Conservation (phyloP, 1,140 invertebrate genomes). For the Orussus abietinus region DNA sequence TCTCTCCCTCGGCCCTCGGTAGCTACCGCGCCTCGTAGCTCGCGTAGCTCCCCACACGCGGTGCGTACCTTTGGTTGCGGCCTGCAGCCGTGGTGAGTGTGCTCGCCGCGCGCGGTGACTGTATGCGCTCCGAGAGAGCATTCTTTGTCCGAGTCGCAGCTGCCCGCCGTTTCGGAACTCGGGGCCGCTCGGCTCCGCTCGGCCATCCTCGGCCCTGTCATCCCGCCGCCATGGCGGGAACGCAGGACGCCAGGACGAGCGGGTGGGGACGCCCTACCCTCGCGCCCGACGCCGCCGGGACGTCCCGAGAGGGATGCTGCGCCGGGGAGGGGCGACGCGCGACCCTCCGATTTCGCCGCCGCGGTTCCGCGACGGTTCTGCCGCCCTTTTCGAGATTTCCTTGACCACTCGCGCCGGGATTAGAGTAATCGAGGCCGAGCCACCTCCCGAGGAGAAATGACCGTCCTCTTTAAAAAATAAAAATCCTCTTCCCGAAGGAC, state of each 20-base stretch:
- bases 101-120: slow-evolving; percentile 49
- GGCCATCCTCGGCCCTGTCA: slow-evolving; percentile 41
- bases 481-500: no score
- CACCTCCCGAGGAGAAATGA: no score
- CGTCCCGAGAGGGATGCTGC: slow-evolving; percentile 28
- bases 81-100: slow-evolving; percentile 50
- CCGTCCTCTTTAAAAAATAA: no score
- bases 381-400: no score
- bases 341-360: slow-evolving; percentile 9
- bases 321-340: slow-evolving; percentile 6
- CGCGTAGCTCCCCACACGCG: no score
- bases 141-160: slow-evolving; percentile 51
- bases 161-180: slow-evolving; percentile 44
- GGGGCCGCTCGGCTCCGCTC: slow-evolving; percentile 32
- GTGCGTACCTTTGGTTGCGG: slow-evolving; percentile 51
- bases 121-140: slow-evolving; percentile 46
- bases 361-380: background rate
- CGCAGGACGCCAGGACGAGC: slow-evolving; percentile 47
- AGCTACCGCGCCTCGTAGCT: no score
- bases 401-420: no score
- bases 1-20: no score
- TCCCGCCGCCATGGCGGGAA: slow-evolving; percentile 50
- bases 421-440: no score
- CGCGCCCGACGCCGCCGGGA: background rate
- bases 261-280: slow-evolving; percentile 22